Percentiles rank a stretch among this genome's conserved stretches.
phyloP scores from a whole-genome alignment of 2,888 invertebrate species.

The Phengaris alcon region DNA sequence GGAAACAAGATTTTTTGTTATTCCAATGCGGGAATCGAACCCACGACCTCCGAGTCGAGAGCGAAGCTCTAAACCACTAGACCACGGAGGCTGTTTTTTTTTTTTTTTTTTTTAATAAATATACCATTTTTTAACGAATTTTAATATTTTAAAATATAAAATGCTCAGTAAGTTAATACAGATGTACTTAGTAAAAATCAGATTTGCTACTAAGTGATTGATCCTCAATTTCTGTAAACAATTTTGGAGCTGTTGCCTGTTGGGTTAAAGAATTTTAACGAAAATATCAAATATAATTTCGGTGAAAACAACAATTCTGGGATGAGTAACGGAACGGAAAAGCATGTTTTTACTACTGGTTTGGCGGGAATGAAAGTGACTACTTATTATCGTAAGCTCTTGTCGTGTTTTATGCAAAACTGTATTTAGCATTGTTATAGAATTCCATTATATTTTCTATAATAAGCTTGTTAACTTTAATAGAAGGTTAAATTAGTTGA shows the following conservation, averaged over 20 bases:
- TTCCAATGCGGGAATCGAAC: too few species aligned
- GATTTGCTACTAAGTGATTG: too few species aligned
- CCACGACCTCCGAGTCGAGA: too few species aligned
- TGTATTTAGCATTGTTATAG: not conserved
- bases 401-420: not conserved
- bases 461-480: not conserved
- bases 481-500: too few species aligned
- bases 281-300: slow-evolving; percentile 5
- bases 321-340: not conserved
- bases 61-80: too few species aligned
- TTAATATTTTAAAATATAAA: too few species aligned
- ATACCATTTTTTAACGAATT: too few species aligned
- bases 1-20: too few species aligned
- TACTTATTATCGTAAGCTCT: not conserved
- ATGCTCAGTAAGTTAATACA: too few species aligned
- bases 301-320: slow-evolving; percentile 8
- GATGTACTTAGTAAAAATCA: too few species aligned
- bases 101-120: too few species aligned
- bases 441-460: not conserved
- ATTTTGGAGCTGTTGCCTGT: not conserved
- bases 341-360: slow-evolving; percentile 1
- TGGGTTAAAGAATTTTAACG: not conserved
- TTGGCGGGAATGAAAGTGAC: slow-evolving; percentile 6
- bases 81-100: too few species aligned
- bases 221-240: not conserved